Evolutionary conservation across 2,888 invertebrate genomes (phyloP).

Genomic region (Watsonalla cultraria): DNA sequence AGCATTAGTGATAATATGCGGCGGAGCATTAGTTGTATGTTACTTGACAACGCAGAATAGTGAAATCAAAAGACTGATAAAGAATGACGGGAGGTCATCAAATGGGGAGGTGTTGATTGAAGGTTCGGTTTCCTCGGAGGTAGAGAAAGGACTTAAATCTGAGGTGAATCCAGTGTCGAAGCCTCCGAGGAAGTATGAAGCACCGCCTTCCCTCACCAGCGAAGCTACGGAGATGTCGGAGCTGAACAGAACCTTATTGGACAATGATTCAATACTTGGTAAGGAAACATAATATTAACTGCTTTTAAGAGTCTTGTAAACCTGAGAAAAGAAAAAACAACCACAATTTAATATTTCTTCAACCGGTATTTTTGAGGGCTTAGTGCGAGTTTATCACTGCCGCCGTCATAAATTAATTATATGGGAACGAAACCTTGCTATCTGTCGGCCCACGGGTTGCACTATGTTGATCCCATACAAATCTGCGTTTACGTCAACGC

Average conservation of each 20-base stretch:
- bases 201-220: slow-evolving; percentile 80
- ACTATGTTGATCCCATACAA: too few relatives aligned
- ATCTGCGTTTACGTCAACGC: too few relatives aligned
- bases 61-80: slow-evolving; percentile 79
- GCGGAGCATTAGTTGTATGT: slow-evolving; percentile 69
- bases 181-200: slow-evolving; percentile 86
- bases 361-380: too few relatives aligned
- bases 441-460: too few relatives aligned
- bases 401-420: too few relatives aligned
- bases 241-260: slow-evolving; percentile 86
- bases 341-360: too few relatives aligned
- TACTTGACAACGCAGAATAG: slow-evolving; percentile 75
- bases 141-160: slow-evolving; percentile 88
- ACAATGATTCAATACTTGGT: slow-evolving; percentile 86
- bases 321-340: too few relatives aligned
- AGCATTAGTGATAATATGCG: slow-evolving; percentile 68
- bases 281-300: too few relatives aligned
- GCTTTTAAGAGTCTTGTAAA: too few relatives aligned
- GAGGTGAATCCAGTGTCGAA: slow-evolving; percentile 91
- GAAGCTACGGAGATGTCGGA: slow-evolving; percentile 89
- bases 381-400: too few relatives aligned
- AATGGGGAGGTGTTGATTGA: slow-evolving; percentile 84
- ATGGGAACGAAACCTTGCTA: too few relatives aligned
- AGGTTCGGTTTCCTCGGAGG: slow-evolving; percentile 85
- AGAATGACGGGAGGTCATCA: slow-evolving; percentile 79